Conservation (phyloP, 2,797 vertebrate species). For the Menidia menidia region DNA sequence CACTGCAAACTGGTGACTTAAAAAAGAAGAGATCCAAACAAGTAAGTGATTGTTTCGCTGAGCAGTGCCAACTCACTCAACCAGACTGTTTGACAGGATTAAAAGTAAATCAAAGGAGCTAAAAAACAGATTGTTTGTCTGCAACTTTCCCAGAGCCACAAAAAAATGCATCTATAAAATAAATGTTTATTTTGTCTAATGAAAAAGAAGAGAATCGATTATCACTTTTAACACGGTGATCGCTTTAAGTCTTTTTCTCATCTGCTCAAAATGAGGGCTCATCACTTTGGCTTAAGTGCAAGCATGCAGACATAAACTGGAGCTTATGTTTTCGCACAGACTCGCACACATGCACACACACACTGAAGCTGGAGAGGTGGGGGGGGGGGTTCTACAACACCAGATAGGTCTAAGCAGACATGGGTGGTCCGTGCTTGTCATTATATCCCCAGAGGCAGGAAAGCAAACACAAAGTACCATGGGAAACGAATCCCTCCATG, state of each 20-base stretch:
- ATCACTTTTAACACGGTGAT: slow-evolving; percentile 30
- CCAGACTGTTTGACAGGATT: slow-evolving; percentile 9
- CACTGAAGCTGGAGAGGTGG: slow-evolving; percentile 44
- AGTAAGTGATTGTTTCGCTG: slow-evolving; percentile 6
- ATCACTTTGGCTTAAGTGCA: slow-evolving; percentile 37
- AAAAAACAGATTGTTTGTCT: slow-evolving; percentile 9
- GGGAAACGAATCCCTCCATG: slow-evolving; percentile 62
- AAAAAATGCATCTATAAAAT: slow-evolving; percentile 13
- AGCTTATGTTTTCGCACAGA: slow-evolving; percentile 38
- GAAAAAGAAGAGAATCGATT: slow-evolving; percentile 27
- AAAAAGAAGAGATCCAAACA: slow-evolving; percentile 25
- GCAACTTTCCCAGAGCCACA: background rate
- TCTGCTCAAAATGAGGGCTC: slow-evolving; percentile 47
- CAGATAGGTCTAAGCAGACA: slow-evolving; percentile 70
- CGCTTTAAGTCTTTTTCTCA: slow-evolving; percentile 30
- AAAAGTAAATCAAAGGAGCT: background rate
- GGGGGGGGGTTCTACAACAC: slow-evolving; percentile 72
- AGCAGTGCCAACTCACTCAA: background rate
- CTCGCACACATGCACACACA: slow-evolving; percentile 15
- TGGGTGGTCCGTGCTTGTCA: slow-evolving; percentile 84
- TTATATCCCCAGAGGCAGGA: slow-evolving; percentile 73
- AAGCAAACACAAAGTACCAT: slow-evolving; percentile 75
- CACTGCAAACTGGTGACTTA: slow-evolving; percentile 24
- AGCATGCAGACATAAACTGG: slow-evolving; percentile 55
- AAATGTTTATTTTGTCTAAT: slow-evolving; percentile 34